Percentiles rank a stretch among this genome's conserved stretches.
These are phyloP conservation scores for Sus cebifrons DNA, from an alignment of 2,797 vertebrate genomes.

Conservation along the genomic window DNA sequence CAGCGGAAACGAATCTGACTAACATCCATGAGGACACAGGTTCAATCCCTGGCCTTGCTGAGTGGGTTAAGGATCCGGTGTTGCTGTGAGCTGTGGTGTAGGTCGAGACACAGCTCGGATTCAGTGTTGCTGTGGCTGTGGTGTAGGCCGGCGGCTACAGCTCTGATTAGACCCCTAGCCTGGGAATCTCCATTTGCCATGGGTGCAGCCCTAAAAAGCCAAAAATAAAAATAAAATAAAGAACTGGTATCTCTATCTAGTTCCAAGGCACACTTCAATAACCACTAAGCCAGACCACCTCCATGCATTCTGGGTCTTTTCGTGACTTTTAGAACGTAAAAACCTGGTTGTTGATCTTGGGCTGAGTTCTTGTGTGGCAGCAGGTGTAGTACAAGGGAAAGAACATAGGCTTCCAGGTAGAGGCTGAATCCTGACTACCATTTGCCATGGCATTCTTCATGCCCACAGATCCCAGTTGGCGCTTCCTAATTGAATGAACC, in stretches of 20 bases:
- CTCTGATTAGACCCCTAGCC: no score
- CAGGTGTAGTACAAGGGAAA: not conserved
- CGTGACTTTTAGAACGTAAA: conserved; percentile 31
- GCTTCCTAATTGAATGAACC: not conserved
- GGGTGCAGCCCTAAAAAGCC: no score
- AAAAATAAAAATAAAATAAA: no score
- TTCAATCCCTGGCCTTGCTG: no score
- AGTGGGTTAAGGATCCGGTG: no score
- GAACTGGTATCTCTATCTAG: not conserved
- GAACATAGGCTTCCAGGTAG: not conserved
- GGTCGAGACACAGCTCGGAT: no score
- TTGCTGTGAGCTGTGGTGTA: no score
- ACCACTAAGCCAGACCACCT: not conserved
- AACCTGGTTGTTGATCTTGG: not conserved
- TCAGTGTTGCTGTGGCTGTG: no score
- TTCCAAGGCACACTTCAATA: not conserved
- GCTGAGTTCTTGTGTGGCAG: not conserved
- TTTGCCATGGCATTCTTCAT: not conserved
- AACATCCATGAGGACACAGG: no score
- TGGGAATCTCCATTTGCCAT: no score
- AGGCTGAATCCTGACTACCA: not conserved
- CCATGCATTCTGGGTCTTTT: not conserved
- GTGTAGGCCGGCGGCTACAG: no score
- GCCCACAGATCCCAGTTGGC: not conserved
- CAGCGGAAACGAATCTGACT: no score